Percentiles rank a stretch among this genome's conserved stretches.
phyloP scores from a whole-genome alignment of 2,113 vertebrate species.

The Microtus montanus region DNA sequence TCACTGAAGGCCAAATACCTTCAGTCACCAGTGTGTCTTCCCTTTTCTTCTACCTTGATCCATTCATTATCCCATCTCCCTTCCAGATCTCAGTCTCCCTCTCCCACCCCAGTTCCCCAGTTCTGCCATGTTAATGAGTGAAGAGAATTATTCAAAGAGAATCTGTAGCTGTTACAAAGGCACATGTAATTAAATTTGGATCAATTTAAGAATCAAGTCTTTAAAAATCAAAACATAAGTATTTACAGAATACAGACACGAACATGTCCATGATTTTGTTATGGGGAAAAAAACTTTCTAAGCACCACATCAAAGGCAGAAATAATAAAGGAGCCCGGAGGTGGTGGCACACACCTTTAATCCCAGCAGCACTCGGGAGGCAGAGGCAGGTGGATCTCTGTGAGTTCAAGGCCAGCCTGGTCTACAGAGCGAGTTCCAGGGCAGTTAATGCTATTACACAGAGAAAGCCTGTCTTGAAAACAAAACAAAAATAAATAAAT shows the following conservation, averaged over 20 bases:
- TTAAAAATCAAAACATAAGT: constrained; percentile 6
- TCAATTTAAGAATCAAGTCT: background rate
- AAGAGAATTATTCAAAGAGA: constrained; percentile 38
- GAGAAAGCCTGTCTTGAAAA: background rate
- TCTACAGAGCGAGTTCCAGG: background rate
- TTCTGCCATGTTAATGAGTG: background rate
- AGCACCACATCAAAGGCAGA: background rate
- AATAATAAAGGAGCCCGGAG: background rate
- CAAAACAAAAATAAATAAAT: background rate
- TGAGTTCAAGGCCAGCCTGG: background rate
- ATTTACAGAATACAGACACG: background rate
- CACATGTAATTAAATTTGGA: background rate
- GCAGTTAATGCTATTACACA: background rate
- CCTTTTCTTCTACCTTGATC: background rate
- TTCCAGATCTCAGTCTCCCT: background rate
- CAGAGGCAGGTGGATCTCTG: background rate
- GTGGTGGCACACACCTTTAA: background rate
- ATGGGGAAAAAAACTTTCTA: background rate
- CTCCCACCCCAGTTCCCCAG: background rate
- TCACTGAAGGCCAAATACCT: background rate
- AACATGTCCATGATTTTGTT: background rate
- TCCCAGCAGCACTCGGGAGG: background rate
- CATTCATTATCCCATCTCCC: background rate
- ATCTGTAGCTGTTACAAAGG: constrained; percentile 41
- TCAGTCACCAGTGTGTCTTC: background rate